Evolutionary conservation across 2,797 vertebrate genomes (phyloP).

Genomic region (Champsocephalus gunnari): DNA sequence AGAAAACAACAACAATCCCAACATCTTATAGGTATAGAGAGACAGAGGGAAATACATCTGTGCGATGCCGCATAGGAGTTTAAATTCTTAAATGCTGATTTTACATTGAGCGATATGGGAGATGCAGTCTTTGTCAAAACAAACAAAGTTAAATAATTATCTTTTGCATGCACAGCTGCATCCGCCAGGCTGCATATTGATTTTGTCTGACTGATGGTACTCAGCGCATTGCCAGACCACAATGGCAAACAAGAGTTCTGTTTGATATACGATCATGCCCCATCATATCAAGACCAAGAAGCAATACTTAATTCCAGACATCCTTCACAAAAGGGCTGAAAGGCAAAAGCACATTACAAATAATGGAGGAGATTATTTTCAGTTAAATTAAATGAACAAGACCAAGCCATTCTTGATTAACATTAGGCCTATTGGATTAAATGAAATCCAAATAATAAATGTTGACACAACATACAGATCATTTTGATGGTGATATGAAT

Average conservation of each 20-base stretch:
- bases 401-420: no score
- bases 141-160: conserved; percentile 15
- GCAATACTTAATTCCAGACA: not conserved
- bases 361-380: not conserved
- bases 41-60: not conserved
- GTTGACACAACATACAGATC: not conserved
- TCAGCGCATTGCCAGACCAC: conserved; percentile 7
- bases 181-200: not conserved
- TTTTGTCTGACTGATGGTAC: conserved; percentile 25
- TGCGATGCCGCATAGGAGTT: not conserved
- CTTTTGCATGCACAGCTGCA: not conserved
- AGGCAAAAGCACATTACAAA: not conserved
- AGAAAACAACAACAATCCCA: not conserved
- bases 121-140: not conserved
- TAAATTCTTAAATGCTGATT: not conserved
- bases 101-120: not conserved
- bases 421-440: not conserved
- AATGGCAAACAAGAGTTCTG: not conserved
- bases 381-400: not conserved
- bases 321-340: not conserved
- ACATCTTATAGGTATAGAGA: conserved; percentile 3
- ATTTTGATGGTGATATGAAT: not conserved
- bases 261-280: conserved; percentile 11
- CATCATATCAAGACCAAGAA: not conserved
- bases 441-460: not conserved